Evolutionary conservation across 2,888 invertebrate genomes (phyloP), one percentile per base, ranked within the genome.

Genomic region (Norana najaformis): DNA sequence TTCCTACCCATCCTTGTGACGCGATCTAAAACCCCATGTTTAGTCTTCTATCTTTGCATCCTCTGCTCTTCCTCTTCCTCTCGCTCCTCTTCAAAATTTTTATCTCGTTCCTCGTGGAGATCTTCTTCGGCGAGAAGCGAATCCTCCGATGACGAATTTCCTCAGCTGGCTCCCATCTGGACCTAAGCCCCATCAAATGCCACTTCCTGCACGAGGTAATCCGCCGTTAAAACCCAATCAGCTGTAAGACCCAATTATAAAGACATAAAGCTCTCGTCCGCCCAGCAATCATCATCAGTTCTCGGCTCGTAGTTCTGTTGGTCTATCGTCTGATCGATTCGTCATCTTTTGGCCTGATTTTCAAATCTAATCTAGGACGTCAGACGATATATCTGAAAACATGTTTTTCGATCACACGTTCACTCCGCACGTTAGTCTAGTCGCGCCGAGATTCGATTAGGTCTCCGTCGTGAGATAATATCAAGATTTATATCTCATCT

Each of bases 11-110:
- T 89, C 34, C 39, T 16, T 41, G 13, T n/a, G n/a, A n/a, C n/a
- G n/a, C n/a, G n/a, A n/a, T n/a, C n/a, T n/a, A n/a, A n/a, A n/a
- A n/a, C n/a, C n/a, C n/a, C n/a, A n/a, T n/a, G n/a, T n/a, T n/a
- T n/a, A n/a, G n/a, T n/a, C n/a, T n/a, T n/a, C n/a, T n/a, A 34
- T 41, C 39, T 39, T 18, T 30, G 6, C 41, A 0, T 20, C 18
- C 88, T 39, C 88, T n/a, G 0, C 88, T 89, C 89, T 36, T n/a
- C 39, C 89, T 41, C 89, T 89, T n/a, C 39, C 89, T 41, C 89
- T 41, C 30, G 20, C 41, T 89, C 89, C 39, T n/a, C 39, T 35
- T 89, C 89, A 30, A n/a, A 20, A 38, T 89, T 41, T 36, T 34
- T 47, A 20, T 23, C 38, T 89, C 38, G 39, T 41, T 14, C 30